Conservation (phyloP, 2,113 vertebrate species). For the Mellivora capensis region DNA sequence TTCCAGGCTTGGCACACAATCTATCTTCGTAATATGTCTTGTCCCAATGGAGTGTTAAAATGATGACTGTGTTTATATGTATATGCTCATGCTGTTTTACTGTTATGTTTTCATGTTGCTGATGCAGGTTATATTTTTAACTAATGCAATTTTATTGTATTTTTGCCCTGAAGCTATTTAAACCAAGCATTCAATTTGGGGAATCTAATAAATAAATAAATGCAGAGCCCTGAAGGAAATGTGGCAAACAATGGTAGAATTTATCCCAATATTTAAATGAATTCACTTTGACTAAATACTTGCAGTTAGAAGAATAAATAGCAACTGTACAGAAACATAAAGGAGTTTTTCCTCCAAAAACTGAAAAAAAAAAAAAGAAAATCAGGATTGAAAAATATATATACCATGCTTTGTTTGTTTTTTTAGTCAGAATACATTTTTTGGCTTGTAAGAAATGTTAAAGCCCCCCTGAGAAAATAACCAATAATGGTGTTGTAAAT, state of each 20-base stretch:
- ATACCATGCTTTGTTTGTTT: background rate
- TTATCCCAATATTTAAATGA: slow-evolving; percentile 52
- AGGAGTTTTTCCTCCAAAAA: background rate
- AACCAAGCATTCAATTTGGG: slow-evolving; percentile 51
- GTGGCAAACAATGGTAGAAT: slow-evolving; percentile 20
- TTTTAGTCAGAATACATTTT: background rate
- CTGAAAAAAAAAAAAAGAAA: slow-evolving; percentile 10
- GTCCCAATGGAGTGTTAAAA: slow-evolving; percentile 33
- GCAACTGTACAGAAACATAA: background rate
- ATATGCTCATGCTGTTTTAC: slow-evolving; percentile 47
- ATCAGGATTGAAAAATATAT: background rate
- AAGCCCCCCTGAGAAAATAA: background rate
- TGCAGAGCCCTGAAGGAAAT: slow-evolving; percentile 31
- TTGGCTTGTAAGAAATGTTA: background rate
- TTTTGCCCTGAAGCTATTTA: slow-evolving; percentile 63
- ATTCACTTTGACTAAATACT: slow-evolving; percentile 40
- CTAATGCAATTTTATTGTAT: slow-evolving; percentile 57
- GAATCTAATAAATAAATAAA: slow-evolving; percentile 66
- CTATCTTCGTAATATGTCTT: background rate
- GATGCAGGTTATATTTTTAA: slow-evolving; percentile 66
- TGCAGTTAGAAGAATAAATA: slow-evolving; percentile 1
- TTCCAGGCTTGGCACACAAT: slow-evolving; percentile 13
- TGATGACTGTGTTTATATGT: slow-evolving; percentile 48
- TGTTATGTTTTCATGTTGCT: slow-evolving; percentile 57
- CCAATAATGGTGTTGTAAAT: background rate